Evolutionary conservation across 2,113 vertebrate genomes (phyloP), one percentile per base, ranked within the genome.

Genomic region (Perognathus longimembris): DNA sequence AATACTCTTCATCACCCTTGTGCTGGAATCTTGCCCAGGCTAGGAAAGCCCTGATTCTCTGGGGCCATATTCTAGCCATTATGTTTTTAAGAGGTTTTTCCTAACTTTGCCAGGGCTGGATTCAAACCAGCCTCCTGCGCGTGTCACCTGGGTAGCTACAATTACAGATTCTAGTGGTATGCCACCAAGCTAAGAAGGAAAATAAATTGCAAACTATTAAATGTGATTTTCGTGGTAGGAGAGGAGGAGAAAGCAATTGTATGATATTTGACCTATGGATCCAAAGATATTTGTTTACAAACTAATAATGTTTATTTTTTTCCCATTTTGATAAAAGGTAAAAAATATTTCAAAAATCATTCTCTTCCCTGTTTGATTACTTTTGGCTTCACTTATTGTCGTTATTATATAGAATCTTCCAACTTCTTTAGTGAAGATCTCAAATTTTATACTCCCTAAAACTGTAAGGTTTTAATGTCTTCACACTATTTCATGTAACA

Each of bases 401-500:
- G 66, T 77, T 38, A 1, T 57, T 14, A 71, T 67, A 24, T 3
- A 42, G 6, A 94, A 5, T 73, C 10, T 59, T 94, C 89, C 26
- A 73, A 28, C 32, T 85, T 73, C 8, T 75, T 17, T 57, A 67
- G 3, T 32, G 79, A 73, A 85, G 38, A 34, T 82, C 50, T 45
- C 66, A 76, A 75, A 38, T 8, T 89, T 85, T 32, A 74, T 1
- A 73, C 17, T 94, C 57, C 69, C 24, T 12, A 71, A 34, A 50
- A 88, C 64, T 85, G 50, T 54, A 17, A 22, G 75, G 3, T 59
- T 90, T 92, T 34, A 88, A 34, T 85, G 28, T 28, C n/a, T 88
- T 95, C 34, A 38, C 42, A 69, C 88, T 66, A 85, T 75, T 82
- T 93, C 18, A n/a, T 12, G 12, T 38, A 45, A 57, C 80, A 67